Evolutionary conservation across 1,140 invertebrate genomes (phyloP).

Genomic region (Drosophila lowei): DNA sequence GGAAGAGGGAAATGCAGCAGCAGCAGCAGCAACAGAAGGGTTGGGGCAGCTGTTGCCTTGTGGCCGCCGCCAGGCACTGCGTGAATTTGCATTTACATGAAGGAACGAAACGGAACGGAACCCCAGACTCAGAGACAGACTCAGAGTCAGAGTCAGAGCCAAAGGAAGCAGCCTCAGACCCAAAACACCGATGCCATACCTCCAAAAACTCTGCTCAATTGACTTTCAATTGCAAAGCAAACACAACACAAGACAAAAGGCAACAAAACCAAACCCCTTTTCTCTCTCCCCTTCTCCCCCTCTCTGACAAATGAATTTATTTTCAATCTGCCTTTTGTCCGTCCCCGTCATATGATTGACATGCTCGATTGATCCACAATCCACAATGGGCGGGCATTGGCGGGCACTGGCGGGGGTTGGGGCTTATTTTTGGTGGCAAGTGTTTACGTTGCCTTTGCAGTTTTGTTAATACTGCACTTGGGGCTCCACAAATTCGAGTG

Average conservation of each 20-base stretch:
- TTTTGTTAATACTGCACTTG: slow-evolving; percentile 52
- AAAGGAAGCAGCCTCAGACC: slow-evolving; percentile 18
- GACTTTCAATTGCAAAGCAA: slow-evolving; percentile 45
- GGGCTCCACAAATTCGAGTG: too few species aligned
- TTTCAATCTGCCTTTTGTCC: slow-evolving; percentile 46
- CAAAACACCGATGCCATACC: not conserved
- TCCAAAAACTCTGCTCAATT: slow-evolving; percentile 37
- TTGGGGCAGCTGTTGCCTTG: slow-evolving; percentile 2
- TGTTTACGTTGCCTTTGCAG: slow-evolving; percentile 46
- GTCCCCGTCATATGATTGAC: slow-evolving; percentile 40
- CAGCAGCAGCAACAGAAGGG: not conserved
- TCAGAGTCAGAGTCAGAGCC: not conserved
- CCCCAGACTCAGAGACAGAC: not conserved
- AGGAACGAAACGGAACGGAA: slow-evolving; percentile 23
- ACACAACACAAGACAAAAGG: slow-evolving; percentile 6
- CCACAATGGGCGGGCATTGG: not conserved
- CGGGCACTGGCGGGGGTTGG: not conserved
- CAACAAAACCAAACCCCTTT: slow-evolving; percentile 10
- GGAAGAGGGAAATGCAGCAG: slow-evolving; percentile 17
- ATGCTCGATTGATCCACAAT: slow-evolving; percentile 37
- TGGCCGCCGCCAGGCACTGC: slow-evolving; percentile 25
- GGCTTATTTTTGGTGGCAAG: slow-evolving; percentile 48
- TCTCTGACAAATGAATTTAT: slow-evolving; percentile 36
- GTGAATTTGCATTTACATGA: slow-evolving; percentile 52
- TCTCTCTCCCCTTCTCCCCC: too few species aligned